Base-by-base conservation (phyloP, 2,888 invertebrate genomes). In the Geotrupes spiniger region DNA sequence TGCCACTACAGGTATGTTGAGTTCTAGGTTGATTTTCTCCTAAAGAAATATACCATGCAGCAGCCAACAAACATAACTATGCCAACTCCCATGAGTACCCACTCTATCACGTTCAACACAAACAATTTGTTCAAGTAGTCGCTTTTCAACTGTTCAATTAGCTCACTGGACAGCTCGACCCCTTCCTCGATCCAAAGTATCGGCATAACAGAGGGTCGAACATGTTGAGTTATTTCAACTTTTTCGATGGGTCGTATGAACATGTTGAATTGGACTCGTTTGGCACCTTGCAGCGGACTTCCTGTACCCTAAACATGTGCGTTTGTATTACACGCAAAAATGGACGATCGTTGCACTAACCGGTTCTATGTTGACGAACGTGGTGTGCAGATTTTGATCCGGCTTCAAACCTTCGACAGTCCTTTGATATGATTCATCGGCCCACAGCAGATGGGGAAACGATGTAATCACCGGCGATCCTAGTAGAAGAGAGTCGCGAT, bases 141-240 rank as follows among this genome's bases (percentile, higher is more conserved):
- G n/a, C n/a, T n/a, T n/a, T n/a, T n/a, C n/a, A n/a, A n/a, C n/a
- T n/a, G n/a, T n/a, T n/a, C n/a, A n/a, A n/a, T n/a, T n/a, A n/a
- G n/a, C n/a, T n/a, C n/a, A n/a, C n/a, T n/a, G n/a, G n/a, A n/a
- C n/a, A n/a, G n/a, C n/a, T n/a, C n/a, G n/a, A n/a, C n/a, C n/a
- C n/a, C 84, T 77, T 85, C 84, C 54, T 84, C 82, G 9, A 84
- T 63, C 85, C 85, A 85, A 21, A 84, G 64, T 17, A 83, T 69
- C 0, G 85, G 85, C 53, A 79, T 74, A 2, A 85, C 65, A 0
- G 77, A 70, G 1, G 29, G 38, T 1, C 76, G 75, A 1, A 83
- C 67, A 27, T 76, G 70, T 31, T 73, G 65, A 0, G 83, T 82
- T 4, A 63, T 36, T 3, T 49, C 41, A 8, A 84, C 76, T 1